Base-by-base conservation (phyloP, 2,888 invertebrate species). In the Heliconius ethilla region DNA sequence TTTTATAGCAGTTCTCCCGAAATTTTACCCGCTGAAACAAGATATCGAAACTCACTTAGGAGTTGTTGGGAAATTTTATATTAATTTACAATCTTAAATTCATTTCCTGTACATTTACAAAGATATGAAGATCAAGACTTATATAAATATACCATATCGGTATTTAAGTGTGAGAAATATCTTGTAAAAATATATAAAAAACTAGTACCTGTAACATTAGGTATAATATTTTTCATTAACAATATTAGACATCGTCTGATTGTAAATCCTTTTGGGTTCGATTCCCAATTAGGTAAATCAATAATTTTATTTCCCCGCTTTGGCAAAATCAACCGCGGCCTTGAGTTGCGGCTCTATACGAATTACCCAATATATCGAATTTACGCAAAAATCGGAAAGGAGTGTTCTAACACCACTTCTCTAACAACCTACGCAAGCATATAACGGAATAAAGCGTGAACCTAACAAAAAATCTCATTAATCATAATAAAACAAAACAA, bases 11-110 rank as follows among this genome's bases (percentile, higher is more conserved):
- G 40, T 45, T 74, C 5, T 10, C 74, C 62, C 40, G 25, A 74
- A 63, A 74, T 74, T 63, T 62, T 27, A 40, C 25, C 37, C 40
- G 74, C 45, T 74, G 62, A 63, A 74, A 45, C 62, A 62, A 74
- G 37, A 74, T 74, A 74, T 63, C 27, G 27, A 74, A 74, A 45
- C 18, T 40, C 27, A 74, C 63, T 63, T 63, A 59, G 40, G 63
- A 65, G 40, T 74, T 63, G 18, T 45, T 74, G 40, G 27, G 25
- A 62, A 40, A 74, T 59, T 59, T 72, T 29, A 72, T 59, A 55
- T 72, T 55, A 55, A 55, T 72, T 72, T 72, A 33, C n/a, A 72
- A 51, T 27, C 9, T 22, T 13, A 70, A 59, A 15, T 72, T 51
- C 18, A 72, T 33, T 51, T 55, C 11, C 29, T 72, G 25, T 69